These are phyloP conservation scores for Vireo altiloquus DNA, from an alignment of 2,113 vertebrate genomes.

Conservation along the genomic window DNA sequence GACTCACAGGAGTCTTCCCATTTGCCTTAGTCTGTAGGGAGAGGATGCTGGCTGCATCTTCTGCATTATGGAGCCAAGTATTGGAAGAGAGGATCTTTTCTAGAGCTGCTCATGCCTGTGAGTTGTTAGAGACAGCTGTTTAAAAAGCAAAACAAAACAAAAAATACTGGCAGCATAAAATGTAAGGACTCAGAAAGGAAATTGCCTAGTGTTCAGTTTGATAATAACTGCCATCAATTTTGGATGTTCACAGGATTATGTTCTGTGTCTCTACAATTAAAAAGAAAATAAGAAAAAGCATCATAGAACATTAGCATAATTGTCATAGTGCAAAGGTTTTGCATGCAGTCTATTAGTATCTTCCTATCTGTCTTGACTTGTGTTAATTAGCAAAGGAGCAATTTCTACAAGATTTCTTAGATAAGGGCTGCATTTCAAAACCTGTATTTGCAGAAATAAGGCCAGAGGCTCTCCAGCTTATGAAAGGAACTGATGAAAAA, in stretches of 20 bases:
- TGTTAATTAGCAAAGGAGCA: slow-evolving; percentile 50
- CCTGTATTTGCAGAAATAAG: background rate
- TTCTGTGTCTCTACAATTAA: slow-evolving; percentile 33
- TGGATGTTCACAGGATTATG: background rate
- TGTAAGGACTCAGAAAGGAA: background rate
- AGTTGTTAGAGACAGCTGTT: slow-evolving; percentile 21
- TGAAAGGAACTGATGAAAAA: background rate
- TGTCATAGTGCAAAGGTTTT: slow-evolving; percentile 17
- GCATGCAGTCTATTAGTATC: slow-evolving; percentile 11
- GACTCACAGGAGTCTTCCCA: slow-evolving; percentile 15
- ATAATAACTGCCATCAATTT: slow-evolving; percentile 20
- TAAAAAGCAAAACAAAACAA: slow-evolving; percentile 32
- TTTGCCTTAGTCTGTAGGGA: background rate
- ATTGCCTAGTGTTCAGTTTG: slow-evolving; percentile 6
- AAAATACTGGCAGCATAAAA: slow-evolving; percentile 1
- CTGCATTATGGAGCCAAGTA: background rate
- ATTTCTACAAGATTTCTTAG: slow-evolving; percentile 31
- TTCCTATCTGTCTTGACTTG: background rate
- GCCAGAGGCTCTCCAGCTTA: background rate
- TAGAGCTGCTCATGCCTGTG: background rate
- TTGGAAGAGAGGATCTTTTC: slow-evolving; percentile 18
- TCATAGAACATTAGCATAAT: slow-evolving; percentile 48
- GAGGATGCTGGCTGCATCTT: slow-evolving; percentile 6
- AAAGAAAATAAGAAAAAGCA: slow-evolving; percentile 38
- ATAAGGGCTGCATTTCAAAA: background rate